A percentile compares a stretch with the other conserved stretches of the same genome.
phyloP scores from a whole-genome alignment of 2,888 invertebrate species.

The Metacarcinus magister region DNA sequence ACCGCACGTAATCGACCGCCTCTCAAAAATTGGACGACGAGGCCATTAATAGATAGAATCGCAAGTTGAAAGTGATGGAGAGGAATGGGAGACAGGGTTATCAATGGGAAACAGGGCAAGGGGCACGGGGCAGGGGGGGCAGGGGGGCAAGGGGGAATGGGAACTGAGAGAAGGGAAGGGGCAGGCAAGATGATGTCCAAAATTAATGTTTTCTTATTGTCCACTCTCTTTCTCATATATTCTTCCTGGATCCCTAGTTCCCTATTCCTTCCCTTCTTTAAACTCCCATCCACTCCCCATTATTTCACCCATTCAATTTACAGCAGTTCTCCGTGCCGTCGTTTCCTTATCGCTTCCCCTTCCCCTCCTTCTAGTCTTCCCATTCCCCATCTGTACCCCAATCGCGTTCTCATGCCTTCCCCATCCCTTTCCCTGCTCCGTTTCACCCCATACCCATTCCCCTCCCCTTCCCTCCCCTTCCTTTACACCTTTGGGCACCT shows the following conservation, averaged over 20 bases:
- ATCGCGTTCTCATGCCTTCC: neutral
- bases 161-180: neutral
- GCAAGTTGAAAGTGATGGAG: constrained; percentile 5
- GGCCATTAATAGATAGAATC: constrained; percentile 35
- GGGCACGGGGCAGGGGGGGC: neutral
- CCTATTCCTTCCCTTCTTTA: too few relatives aligned
- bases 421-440: neutral
- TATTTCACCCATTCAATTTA: too few relatives aligned
- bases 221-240: neutral
- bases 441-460: neutral
- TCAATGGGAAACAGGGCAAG: neutral
- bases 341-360: neutral
- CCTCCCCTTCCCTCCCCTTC: neutral
- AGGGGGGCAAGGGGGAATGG: neutral
- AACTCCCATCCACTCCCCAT: neutral
- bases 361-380: neutral
- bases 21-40: neutral
- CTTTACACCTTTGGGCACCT: neutral
- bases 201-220: neutral
- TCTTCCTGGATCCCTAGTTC: too few relatives aligned
- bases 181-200: neutral
- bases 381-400: neutral
- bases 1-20: neutral
- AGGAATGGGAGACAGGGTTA: neutral
- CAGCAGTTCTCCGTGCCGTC: neutral